Evolutionary conservation across 2,888 invertebrate genomes (phyloP).

Genomic region (Microctonus aethiopoides): DNA sequence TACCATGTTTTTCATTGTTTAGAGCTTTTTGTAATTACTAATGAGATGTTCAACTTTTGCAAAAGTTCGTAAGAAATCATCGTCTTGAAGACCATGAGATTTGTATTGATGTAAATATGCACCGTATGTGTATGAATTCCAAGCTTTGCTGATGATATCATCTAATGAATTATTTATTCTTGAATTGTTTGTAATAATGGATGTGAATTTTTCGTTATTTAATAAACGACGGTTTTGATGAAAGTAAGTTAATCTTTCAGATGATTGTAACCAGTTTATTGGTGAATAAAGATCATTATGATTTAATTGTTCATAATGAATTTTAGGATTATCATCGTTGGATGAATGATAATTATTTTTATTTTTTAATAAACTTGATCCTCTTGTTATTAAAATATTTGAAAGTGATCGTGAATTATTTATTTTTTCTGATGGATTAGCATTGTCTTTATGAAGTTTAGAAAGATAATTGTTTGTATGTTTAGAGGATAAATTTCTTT

Average conservation of each 20-base stretch:
- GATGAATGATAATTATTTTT: slow-evolving; percentile 22
- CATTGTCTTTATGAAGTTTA: background rate
- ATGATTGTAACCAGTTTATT: slow-evolving; percentile 60
- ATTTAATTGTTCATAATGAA: slow-evolving; percentile 53
- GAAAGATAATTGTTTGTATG: slow-evolving; percentile 26
- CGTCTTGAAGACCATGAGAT: slow-evolving; percentile 67
- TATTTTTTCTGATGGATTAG: background rate
- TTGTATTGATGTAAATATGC: slow-evolving; percentile 70
- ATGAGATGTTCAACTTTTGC: slow-evolving; percentile 68
- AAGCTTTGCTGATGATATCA: slow-evolving; percentile 65
- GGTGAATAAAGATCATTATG: slow-evolving; percentile 60
- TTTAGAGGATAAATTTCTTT: slow-evolving; percentile 52
- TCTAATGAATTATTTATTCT: slow-evolving; percentile 63
- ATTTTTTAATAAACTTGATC: slow-evolving; percentile 37
- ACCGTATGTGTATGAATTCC: slow-evolving; percentile 67
- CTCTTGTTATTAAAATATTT: slow-evolving; percentile 67
- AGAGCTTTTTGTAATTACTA: slow-evolving; percentile 65
- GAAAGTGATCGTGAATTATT: slow-evolving; percentile 52
- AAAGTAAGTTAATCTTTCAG: slow-evolving; percentile 59
- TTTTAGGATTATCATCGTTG: slow-evolving; percentile 48
- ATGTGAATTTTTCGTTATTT: slow-evolving; percentile 66
- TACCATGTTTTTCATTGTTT: background rate
- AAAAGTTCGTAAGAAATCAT: slow-evolving; percentile 69
- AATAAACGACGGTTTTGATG: slow-evolving; percentile 64
- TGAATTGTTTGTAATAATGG: slow-evolving; percentile 68